Evolutionary conservation across 2,888 invertebrate genomes (phyloP).

Genomic region (Marasmarcha lunaedactyla): DNA sequence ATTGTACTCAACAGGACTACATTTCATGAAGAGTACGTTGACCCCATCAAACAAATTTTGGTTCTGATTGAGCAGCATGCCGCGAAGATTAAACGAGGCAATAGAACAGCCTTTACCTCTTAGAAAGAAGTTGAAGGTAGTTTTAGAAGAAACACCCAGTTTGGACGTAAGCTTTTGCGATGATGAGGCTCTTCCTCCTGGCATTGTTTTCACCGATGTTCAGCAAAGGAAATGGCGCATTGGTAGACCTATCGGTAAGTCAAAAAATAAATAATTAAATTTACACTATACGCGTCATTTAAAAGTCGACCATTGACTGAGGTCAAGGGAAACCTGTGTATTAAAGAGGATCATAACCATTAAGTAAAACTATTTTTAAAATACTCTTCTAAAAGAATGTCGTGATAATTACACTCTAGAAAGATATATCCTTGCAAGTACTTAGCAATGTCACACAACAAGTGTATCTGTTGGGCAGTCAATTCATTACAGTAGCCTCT

Average conservation of each 20-base stretch:
- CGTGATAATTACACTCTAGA: too few relatives aligned
- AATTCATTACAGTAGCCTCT: too few relatives aligned
- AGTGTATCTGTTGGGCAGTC: too few relatives aligned
- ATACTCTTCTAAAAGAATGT: too few relatives aligned
- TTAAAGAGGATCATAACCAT: too few relatives aligned
- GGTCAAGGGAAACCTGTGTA: too few relatives aligned
- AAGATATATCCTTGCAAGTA: too few relatives aligned
- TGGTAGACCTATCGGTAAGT: conserved; percentile 84
- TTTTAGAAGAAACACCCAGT: conserved; percentile 31
- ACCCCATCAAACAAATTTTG: neutral
- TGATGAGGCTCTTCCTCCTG: conserved; percentile 69
- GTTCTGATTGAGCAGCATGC: conserved; percentile 30
- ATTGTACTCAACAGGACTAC: neutral
- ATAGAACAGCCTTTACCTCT: conserved; percentile 32
- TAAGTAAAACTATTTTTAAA: too few relatives aligned
- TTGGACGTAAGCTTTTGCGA: conserved; percentile 50
- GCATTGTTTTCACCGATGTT: conserved; percentile 85
- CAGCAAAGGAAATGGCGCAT: conserved; percentile 87
- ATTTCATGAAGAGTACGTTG: neutral
- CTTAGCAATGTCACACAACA: too few relatives aligned
- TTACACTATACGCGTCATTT: too few relatives aligned
- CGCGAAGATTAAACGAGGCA: conserved; percentile 44
- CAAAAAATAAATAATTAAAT: conserved; percentile 5
- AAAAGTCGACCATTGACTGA: too few relatives aligned
- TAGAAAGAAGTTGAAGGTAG: conserved; percentile 41